Evolutionary conservation across 2,797 vertebrate species (phyloP).

Genomic region (Peromyscus nudipes): DNA sequence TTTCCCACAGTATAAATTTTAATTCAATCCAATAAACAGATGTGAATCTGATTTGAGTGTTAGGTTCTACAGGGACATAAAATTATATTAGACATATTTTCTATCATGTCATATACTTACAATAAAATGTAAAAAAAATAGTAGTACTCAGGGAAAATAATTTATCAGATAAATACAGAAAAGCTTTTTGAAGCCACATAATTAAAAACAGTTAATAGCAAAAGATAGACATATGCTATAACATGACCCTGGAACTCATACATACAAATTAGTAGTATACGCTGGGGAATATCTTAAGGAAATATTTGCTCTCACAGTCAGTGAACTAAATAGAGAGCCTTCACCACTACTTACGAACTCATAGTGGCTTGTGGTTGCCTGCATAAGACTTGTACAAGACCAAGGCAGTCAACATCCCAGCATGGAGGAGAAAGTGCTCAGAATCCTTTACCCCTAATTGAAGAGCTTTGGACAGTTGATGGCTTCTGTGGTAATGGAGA

Average conservation of each 20-base stretch:
- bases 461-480: background rate
- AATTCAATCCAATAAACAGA: constrained; percentile 43
- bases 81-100: constrained; percentile 36
- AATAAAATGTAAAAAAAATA: constrained; percentile 56
- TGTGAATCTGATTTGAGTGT: constrained; percentile 41
- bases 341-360: background rate
- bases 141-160: background rate
- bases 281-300: background rate
- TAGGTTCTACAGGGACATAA: constrained; percentile 8
- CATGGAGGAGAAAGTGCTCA: background rate
- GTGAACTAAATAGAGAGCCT: background rate
- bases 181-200: constrained; percentile 19
- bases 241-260: background rate
- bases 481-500: background rate
- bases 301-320: background rate
- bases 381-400: background rate
- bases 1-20: constrained; percentile 62
- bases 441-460: background rate
- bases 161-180: constrained; percentile 7
- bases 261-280: background rate
- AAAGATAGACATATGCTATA: background rate
- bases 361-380: background rate
- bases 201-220: constrained; percentile 25
- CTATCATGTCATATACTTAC: constrained; percentile 2
- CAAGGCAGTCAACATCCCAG: background rate